Evolutionary conservation across 2,888 invertebrate genomes (phyloP), one percentile per base, ranked within the genome.

Genomic region (Beris chalybata): DNA sequence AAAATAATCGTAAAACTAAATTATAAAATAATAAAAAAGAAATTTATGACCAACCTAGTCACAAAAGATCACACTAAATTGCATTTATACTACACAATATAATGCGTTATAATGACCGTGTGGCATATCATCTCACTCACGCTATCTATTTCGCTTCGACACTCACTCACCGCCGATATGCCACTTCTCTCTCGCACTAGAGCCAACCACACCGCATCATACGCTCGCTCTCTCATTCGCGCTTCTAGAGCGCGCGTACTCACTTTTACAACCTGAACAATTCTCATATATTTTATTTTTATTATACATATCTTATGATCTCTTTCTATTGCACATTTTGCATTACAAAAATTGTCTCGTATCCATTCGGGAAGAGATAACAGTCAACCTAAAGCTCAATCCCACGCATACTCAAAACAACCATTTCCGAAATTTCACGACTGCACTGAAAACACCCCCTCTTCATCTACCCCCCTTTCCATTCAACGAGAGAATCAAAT

Each of bases 261-360:
- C 45, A 30, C 55, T 56, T 54, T 55, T 64, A 55, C 47, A 64
- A 56, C 64, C 52, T 13, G 22, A 29, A 54, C 50, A 58, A 65
- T 66, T 61, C 66, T 58, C 63, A 69, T 65, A 65, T 66, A 67
- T 67, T 67, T 66, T 69, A 69, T 64, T 67, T 69, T 69, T 69
- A 67, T 69, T 66, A 66, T 59, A 69, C 57, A 64, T 54, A 67
- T 67, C 54, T 53, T 64, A 69, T 67, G 66, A 67, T 67, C 69
- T 67, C 67, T 67, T 64, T 67, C 66, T 64, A 67, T 66, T 69
- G 67, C 67, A 67, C 67, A 69, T 67, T 67, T 67, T 55, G 56
- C 59, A 66, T 67, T 69, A 66, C 54, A 65, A 56, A 56, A 67
- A 65, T 65, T 15, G 61, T 67, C 67, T 69, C 64, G 50, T 64